Percentiles rank a stretch among this genome's conserved stretches.
Conservation (phyloP, 92 coral and sea anemone genomes). For the Epizoanthus rinbou region DNA sequence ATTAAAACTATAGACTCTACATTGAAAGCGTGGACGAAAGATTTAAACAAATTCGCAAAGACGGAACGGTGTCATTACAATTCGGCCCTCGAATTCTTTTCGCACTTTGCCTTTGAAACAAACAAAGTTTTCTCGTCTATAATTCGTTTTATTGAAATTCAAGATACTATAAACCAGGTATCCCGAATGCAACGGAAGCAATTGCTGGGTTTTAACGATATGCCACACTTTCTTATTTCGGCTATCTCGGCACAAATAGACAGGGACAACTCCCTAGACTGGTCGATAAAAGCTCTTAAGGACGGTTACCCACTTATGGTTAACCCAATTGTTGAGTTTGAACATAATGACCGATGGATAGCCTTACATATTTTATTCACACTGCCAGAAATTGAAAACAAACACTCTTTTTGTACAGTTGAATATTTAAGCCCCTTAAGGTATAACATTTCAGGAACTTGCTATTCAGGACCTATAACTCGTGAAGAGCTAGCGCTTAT, state of each 20-base stretch:
- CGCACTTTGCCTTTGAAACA: conserved; percentile 41
- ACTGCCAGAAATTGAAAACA: not conserved
- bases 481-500: conserved; percentile 22
- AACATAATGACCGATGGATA: not conserved
- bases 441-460: conserved; percentile 25
- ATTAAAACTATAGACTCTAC: not conserved
- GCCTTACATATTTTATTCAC: conserved; percentile 39
- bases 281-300: not conserved
- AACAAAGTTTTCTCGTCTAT: conserved; percentile 40
- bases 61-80: conserved; percentile 33
- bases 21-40: conserved; percentile 2
- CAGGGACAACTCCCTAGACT: not conserved
- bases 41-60: conserved; percentile 12
- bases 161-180: conserved; percentile 39
- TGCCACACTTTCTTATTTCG: conserved; percentile 33
- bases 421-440: conserved; percentile 13
- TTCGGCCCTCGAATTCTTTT: conserved; percentile 21
- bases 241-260: conserved; percentile 13
- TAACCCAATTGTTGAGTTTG: conserved; percentile 8
- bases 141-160: conserved; percentile 42
- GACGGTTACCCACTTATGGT: conserved; percentile 18
- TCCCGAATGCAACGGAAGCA: conserved; percentile 4
- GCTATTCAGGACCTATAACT: conserved; percentile 28
- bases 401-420: not conserved
- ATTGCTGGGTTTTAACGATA: conserved; percentile 27